Evolutionary conservation across 2,797 vertebrate species (phyloP).

Genomic region (Taeniopygia guttata): DNA sequence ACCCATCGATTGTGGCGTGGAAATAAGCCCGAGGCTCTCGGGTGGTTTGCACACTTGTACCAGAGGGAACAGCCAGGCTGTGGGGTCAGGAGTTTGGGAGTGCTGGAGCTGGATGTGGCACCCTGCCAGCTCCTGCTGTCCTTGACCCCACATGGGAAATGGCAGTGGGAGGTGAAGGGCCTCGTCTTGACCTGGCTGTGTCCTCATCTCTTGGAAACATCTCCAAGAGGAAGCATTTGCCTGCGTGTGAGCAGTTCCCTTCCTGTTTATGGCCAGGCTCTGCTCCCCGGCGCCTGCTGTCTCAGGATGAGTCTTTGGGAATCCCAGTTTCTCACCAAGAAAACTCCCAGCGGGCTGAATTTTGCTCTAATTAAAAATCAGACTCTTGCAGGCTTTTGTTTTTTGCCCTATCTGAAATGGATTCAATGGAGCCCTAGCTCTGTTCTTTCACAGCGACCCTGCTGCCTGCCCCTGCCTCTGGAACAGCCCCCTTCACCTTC

Average conservation of each 20-base stretch:
- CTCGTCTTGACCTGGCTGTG: background rate
- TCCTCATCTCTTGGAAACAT: background rate
- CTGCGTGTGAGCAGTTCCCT: background rate
- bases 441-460: accelerated
- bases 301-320: background rate
- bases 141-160: background rate
- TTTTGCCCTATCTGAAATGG: accelerated
- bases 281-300: background rate
- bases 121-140: background rate
- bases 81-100: background rate
- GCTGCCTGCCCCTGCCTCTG: background rate
- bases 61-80: background rate
- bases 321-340: background rate
- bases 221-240: slow-evolving; percentile 8
- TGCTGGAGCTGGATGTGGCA: background rate
- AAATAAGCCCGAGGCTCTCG: background rate
- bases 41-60: background rate
- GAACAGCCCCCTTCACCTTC: background rate
- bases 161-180: background rate
- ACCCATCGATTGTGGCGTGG: background rate
- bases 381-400: accelerated
- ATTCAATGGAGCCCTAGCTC: accelerated
- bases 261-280: slow-evolving; percentile 27
- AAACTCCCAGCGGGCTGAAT: background rate
- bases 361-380: background rate